A percentile compares a stretch with the other conserved stretches of the same genome.
Conservation (phyloP, 2,113 vertebrate genomes). For the Hemiprocne comata region DNA sequence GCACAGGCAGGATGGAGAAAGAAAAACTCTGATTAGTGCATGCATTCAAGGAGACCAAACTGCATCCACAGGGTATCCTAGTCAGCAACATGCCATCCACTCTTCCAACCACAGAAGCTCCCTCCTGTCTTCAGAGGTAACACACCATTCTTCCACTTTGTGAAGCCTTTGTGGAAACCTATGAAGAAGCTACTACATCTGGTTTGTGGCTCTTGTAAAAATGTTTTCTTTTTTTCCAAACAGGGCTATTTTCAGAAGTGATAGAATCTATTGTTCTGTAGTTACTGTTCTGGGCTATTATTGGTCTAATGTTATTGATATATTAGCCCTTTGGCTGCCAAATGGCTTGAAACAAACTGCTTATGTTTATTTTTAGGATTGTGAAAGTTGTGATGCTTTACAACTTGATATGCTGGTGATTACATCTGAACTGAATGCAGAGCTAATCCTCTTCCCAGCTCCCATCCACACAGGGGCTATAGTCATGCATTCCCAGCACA, state of each 20-base stretch:
- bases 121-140: background rate
- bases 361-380: constrained; percentile 60
- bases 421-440: constrained; percentile 54
- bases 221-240: background rate
- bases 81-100: background rate
- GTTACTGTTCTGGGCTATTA: constrained; percentile 43
- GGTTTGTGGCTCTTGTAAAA: background rate
- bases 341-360: constrained; percentile 20
- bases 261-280: constrained; percentile 39
- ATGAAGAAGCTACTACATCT: background rate
- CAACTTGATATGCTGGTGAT: constrained; percentile 54
- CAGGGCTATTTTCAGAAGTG: constrained; percentile 44
- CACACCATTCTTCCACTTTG: background rate
- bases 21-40: background rate
- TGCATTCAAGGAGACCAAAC: background rate
- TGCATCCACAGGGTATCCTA: background rate
- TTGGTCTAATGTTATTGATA: constrained; percentile 33
- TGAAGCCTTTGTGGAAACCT: background rate
- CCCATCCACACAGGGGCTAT: background rate
- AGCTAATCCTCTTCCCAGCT: constrained; percentile 45
- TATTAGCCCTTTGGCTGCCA: constrained; percentile 47
- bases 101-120: background rate
- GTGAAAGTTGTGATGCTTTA: constrained; percentile 51
- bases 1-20: background rate
- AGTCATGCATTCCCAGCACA: background rate